phyloP scores from a whole-genome alignment of 2,888 invertebrate species.

The Pyrrhia umbra region DNA sequence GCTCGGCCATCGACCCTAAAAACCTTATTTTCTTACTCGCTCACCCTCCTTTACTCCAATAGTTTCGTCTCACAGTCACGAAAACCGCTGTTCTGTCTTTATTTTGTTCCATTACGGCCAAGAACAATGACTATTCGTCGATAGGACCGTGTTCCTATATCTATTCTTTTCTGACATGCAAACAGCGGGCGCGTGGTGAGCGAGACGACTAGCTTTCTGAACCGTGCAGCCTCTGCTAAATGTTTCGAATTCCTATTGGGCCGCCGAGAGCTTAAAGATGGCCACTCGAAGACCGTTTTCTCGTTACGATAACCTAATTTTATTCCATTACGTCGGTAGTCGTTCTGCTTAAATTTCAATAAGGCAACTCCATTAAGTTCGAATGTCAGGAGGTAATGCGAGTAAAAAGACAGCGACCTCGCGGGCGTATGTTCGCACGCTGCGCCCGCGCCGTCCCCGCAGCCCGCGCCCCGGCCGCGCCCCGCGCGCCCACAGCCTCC shows the following conservation, averaged over 20 bases:
- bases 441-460: constrained; percentile 56
- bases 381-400: constrained; percentile 87
- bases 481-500: constrained; percentile 47
- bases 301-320: constrained; percentile 89
- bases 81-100: constrained; percentile 89
- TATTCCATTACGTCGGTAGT: constrained; percentile 84
- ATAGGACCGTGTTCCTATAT: constrained; percentile 81
- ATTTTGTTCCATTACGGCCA: constrained; percentile 89
- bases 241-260: constrained; percentile 88
- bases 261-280: constrained; percentile 87
- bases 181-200: constrained; percentile 62
- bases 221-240: constrained; percentile 71
- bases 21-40: constrained; percentile 81
- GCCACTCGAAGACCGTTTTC: constrained; percentile 87
- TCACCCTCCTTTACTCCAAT: constrained; percentile 73
- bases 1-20: constrained; percentile 89
- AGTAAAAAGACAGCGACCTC: constrained; percentile 87
- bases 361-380: constrained; percentile 86
- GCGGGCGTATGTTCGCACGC: constrained; percentile 80
- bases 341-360: constrained; percentile 87
- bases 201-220: constrained; percentile 76
- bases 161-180: constrained; percentile 77
- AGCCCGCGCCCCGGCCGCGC: constrained; percentile 32
- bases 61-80: constrained; percentile 87
- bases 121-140: constrained; percentile 88